These are phyloP conservation scores for Sturnus vulgaris DNA, from an alignment of 2,113 vertebrate genomes.

Conservation along the genomic window DNA sequence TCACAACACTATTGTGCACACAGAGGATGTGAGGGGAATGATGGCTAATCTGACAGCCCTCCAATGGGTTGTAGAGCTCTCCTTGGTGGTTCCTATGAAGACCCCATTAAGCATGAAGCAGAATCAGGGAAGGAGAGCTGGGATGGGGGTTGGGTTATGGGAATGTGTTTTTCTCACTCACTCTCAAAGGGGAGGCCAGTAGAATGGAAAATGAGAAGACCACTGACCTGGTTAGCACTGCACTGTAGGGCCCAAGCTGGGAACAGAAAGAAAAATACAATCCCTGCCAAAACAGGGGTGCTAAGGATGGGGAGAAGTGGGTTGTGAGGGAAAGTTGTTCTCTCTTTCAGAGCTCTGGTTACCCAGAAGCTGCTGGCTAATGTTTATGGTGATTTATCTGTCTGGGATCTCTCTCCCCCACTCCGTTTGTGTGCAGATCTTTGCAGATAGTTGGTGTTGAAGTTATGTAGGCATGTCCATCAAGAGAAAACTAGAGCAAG, in stretches of 20 bases:
- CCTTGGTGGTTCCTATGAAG: not conserved
- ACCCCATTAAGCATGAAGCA: not conserved
- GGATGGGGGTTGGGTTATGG: not conserved
- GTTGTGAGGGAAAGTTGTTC: not conserved
- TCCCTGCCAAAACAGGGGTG: not conserved
- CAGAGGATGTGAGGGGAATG: not conserved
- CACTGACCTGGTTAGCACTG: not conserved
- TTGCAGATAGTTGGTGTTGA: conserved; percentile 48
- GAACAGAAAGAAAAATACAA: not conserved
- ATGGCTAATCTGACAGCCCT: not conserved
- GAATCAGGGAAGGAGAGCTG: not conserved
- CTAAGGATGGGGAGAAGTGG: not conserved
- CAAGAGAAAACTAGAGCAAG: conserved; percentile 46
- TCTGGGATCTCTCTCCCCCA: conserved; percentile 46
- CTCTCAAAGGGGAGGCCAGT: not conserved
- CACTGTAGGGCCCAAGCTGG: conserved; percentile 37
- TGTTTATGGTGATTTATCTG: not conserved
- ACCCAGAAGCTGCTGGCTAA: conserved; percentile 8
- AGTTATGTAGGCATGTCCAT: conserved; percentile 10
- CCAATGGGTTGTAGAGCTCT: not conserved
- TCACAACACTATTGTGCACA: not conserved
- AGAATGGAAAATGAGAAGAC: not conserved
- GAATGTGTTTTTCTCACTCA: not conserved
- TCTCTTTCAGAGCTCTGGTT: conserved; percentile 1
- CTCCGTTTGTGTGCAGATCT: conserved; percentile 51